Evolutionary conservation across 2,113 vertebrate genomes (phyloP).

Genomic region (Rhinolophus sinicus): DNA sequence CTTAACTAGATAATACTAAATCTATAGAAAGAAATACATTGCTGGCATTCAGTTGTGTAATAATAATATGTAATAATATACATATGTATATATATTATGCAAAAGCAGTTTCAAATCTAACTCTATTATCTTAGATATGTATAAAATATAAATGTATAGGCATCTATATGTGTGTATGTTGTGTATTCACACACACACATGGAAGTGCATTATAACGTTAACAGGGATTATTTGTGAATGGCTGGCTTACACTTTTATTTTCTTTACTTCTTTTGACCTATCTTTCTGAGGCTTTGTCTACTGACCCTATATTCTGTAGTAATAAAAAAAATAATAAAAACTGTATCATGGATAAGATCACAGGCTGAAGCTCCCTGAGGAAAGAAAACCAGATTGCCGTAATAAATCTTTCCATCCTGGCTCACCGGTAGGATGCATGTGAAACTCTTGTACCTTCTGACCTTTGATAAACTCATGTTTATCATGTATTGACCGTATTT

Average conservation of each 20-base stretch:
- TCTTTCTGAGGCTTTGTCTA: constrained; percentile 9
- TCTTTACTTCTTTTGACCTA: constrained; percentile 22
- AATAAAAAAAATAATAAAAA: constrained; percentile 4
- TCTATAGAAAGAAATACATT: background rate
- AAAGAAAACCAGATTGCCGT: background rate
- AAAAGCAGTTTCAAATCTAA: constrained; percentile 14
- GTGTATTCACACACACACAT: background rate
- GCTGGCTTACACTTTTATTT: background rate
- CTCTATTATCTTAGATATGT: background rate
- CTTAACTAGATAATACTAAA: background rate
- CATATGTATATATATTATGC: background rate
- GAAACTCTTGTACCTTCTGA: constrained; percentile 3
- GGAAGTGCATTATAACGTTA: background rate
- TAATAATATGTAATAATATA: background rate
- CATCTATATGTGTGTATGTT: background rate
- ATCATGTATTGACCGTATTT: constrained; percentile 37
- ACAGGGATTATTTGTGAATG: background rate
- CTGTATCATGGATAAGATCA: background rate
- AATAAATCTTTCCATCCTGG: background rate
- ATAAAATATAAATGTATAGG: background rate
- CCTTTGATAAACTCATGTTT: constrained; percentile 22
- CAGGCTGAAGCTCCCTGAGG: background rate
- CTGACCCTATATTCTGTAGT: background rate
- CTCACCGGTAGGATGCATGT: background rate
- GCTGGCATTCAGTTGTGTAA: background rate